Evolutionary conservation across 2,113 vertebrate species (phyloP), one percentile per base, ranked within the genome.

Genomic region (Ciconia maguari): DNA sequence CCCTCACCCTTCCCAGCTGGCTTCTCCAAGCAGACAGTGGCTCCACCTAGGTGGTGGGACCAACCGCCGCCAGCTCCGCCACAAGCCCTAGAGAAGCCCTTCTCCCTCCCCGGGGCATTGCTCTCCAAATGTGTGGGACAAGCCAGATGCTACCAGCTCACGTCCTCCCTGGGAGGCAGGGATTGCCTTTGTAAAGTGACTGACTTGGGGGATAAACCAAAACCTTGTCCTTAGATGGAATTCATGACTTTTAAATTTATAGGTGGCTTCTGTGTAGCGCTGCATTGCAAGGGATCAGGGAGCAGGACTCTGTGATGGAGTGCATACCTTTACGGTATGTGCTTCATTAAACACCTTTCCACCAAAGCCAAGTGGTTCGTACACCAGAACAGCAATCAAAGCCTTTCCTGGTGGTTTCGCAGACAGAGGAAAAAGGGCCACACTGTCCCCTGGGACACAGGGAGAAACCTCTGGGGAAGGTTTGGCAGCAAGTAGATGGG

Each of bases 301-400:
- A 77, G 81, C 27, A 13, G 83, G 54, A 60, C 58, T 48, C 81
- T 46, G 77, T 34, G 87, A 71, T 10, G 42, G 55, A 48, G 89
- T 8, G 30, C 61, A 57, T 89, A 61, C 62, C 70, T 82, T 88
- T 55, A 64, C 0, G 0, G 49, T 34, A 64, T 60, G 82, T 71
- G 80, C 74, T 96, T 87, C 83, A 18, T 89, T 85, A 80, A 94
- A 93, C 51, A 80, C 87, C 69, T 84, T 95, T 61, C 85, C 91
- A 87, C 36, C 54, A 2, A 11, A 94, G 90, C 90, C 95, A 94
- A 88, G 93, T 27, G 83, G 74, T 55, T 83, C 13, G 1, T 13
- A 51, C 58, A 78, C 36, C 70, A 87, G 29, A 75, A 70, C 22
- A 87, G 85, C 80, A 92, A 72, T 22, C 90, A 88, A 61, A 95